Conservation (phyloP, 1,140 invertebrate genomes). For the Drosophila paulistorum region DNA sequence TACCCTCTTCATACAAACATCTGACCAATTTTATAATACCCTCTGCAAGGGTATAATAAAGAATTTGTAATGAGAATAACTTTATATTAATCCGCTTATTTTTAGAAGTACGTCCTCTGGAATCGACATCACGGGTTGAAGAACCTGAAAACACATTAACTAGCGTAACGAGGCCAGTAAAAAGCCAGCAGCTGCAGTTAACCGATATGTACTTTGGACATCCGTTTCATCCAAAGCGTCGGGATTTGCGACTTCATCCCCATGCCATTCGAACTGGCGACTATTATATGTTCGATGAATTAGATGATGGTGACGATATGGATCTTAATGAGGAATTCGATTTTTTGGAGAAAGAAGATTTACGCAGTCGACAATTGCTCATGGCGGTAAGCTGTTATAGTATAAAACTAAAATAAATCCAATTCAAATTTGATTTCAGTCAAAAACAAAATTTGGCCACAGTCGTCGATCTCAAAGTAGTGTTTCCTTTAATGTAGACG, state of each 20-base stretch:
- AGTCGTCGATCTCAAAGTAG: slow-evolving; percentile 7
- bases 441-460: slow-evolving; percentile 12
- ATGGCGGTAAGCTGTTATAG: slow-evolving; percentile 28
- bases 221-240: slow-evolving; percentile 31
- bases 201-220: slow-evolving; percentile 33
- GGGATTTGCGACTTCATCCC: slow-evolving; percentile 56
- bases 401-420: not conserved
- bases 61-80: no score
- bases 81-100: no score
- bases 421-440: slow-evolving; percentile 22
- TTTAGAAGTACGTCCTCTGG: no score
- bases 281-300: slow-evolving; percentile 67
- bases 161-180: not conserved
- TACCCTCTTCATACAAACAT: no score
- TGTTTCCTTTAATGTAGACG: not conserved
- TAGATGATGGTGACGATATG: slow-evolving; percentile 51
- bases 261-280: slow-evolving; percentile 60
- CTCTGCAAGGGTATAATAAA: no score
- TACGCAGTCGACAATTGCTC: slow-evolving; percentile 36
- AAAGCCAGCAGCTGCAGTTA: not conserved
- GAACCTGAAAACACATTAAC: not conserved
- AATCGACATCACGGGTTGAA: no score
- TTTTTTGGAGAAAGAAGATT: slow-evolving; percentile 61
- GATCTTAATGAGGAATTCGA: slow-evolving; percentile 57
- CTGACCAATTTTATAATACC: no score